Evolutionary conservation across 2,113 vertebrate genomes (phyloP), one percentile per base, ranked within the genome.

Genomic region (Elgaria multicarinata): DNA sequence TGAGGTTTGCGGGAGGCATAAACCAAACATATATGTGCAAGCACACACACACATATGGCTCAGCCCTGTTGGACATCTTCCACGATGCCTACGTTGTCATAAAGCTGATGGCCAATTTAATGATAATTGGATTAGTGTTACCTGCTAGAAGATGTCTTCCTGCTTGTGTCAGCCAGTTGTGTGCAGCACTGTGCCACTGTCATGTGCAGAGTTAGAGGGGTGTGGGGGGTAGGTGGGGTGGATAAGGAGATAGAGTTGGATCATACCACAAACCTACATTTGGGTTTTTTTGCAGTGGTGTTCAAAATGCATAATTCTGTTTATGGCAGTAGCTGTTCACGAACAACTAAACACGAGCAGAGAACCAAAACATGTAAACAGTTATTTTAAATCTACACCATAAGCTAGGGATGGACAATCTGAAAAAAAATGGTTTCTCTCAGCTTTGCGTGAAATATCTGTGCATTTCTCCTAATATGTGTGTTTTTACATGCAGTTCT

Each of bases 181-280:
- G 14, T 81, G 53, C 53, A n/a, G 33, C 10, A n/a, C n/a, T n/a
- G n/a, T n/a, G 18, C 16, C 16, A 55, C n/a, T 42, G 39, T 14
- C 4, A 31, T 44, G 16, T 24, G 53, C 53, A 67, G 26, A 42
- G 31, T 46, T 33, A 69, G 16, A 5, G 22, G 39, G 5, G 28
- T 24, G 14, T 5, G 10, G 2, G 18, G 6, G 28, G 1, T 14
- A 10, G n/a, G n/a, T n/a, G n/a, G n/a, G n/a, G n/a, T n/a, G 14
- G 28, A 31, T 81, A 18, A 20, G 18, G 46, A 36, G 28, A 66
- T 6, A 8, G 4, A 9, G n/a, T 42, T 64, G 58, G 36, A 44
- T 39, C 53, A 12, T 62, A 39, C n/a, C 2, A 39, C 53, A 81
- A 71, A 71, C 39, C 62, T 6, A 66, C 8, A 44, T 31, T 22